Percentiles rank a stretch among this genome's conserved stretches.
These are phyloP conservation scores for Gymnoscopelus microlampas DNA, from an alignment of 2,797 vertebrate genomes.

Conservation along the genomic window DNA sequence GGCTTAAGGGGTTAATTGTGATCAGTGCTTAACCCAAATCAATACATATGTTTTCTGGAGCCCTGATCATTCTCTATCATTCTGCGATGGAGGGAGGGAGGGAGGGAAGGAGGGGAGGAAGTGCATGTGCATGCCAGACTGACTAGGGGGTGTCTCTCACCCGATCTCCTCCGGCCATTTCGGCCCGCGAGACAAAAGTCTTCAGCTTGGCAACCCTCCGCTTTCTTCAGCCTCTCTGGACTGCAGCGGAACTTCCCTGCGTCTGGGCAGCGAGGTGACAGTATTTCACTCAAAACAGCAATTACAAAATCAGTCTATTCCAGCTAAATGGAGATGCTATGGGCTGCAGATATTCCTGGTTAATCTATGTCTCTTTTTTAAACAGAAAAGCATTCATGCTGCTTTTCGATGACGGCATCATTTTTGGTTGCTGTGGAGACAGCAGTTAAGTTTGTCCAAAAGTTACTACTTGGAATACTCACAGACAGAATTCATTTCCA, in stretches of 20 bases:
- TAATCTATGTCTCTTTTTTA: constrained; percentile 35
- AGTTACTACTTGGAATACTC: constrained; percentile 72
- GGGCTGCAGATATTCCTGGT: constrained; percentile 10
- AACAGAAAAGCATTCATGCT: constrained; percentile 27
- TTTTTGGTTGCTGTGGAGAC: constrained; percentile 42
- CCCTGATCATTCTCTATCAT: no score
- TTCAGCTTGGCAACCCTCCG: constrained; percentile 78
- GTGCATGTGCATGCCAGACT: no score
- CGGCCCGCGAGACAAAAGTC: constrained; percentile 70
- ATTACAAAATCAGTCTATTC: constrained; percentile 44
- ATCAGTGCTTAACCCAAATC: no score
- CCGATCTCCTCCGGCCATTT: constrained; percentile 89
- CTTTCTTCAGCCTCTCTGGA: constrained; percentile 90
- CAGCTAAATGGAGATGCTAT: constrained; percentile 14
- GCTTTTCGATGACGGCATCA: constrained; percentile 26
- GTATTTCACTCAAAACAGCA: constrained; percentile 30
- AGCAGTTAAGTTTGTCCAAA: constrained; percentile 27
- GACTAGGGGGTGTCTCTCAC: constrained; percentile 69
- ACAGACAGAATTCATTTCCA: constrained; percentile 93
- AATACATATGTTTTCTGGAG: no score
- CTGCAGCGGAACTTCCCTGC: constrained; percentile 87
- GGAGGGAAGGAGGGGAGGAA: no score
- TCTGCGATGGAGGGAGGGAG: no score
- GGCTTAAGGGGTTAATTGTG: no score
- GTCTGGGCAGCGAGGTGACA: constrained; percentile 71